These are phyloP conservation scores for Ptychobarbus kaznakovi DNA, from an alignment of 2,797 vertebrate genomes.

Conservation along the genomic window DNA sequence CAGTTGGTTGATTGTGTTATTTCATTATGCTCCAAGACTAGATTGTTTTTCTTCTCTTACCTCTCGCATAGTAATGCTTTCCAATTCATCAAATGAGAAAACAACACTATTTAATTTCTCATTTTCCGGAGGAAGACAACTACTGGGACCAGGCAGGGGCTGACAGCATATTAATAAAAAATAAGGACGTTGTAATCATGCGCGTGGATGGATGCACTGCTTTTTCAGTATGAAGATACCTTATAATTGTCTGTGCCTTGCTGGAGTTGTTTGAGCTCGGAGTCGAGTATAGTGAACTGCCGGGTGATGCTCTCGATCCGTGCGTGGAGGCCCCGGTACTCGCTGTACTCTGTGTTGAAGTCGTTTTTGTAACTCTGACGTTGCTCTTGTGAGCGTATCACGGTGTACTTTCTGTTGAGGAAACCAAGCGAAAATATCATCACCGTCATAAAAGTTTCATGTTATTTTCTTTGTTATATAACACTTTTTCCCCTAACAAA, in stretches of 20 bases:
- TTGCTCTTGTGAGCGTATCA: conserved; percentile 90
- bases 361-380: conserved; percentile 97
- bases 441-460: neutral
- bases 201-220: neutral
- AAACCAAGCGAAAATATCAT: neutral
- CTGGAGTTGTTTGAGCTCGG: conserved; percentile 91
- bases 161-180: conserved; percentile 8
- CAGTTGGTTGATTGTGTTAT: neutral
- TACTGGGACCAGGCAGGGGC: neutral
- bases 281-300: conserved; percentile 92
- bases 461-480: neutral
- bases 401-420: conserved; percentile 86
- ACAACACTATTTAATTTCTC: neutral
- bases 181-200: neutral
- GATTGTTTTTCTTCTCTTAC: conserved; percentile 13
- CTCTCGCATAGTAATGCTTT: neutral
- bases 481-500: neutral
- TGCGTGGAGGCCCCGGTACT: conserved; percentile 92
- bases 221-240: conserved; percentile 73
- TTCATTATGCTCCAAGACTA: conserved; percentile 12
- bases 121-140: neutral
- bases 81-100: conserved; percentile 1
- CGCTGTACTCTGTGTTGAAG: conserved; percentile 94
- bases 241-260: conserved; percentile 95
- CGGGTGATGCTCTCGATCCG: conserved; percentile 94